Evolutionary conservation across 2,797 vertebrate genomes (phyloP).

Genomic region (Xiphorhynchus erythropygius): DNA sequence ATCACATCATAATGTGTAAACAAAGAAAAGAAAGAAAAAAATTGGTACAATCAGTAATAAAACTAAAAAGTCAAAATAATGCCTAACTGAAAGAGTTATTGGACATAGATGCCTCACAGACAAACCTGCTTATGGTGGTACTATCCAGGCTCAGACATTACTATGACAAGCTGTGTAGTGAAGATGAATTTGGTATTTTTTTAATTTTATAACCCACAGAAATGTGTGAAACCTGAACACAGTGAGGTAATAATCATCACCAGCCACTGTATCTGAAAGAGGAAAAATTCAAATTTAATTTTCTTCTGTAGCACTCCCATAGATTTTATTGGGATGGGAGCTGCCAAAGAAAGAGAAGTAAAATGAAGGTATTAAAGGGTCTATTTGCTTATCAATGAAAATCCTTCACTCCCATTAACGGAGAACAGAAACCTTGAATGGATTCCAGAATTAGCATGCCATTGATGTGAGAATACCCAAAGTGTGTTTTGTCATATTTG

Average conservation of each 20-base stretch:
- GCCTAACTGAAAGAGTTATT: not conserved
- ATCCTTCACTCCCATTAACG: slow-evolving; percentile 37
- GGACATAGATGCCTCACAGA: not conserved
- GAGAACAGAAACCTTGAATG: slow-evolving; percentile 54
- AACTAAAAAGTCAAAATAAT: not conserved
- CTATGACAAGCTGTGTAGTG: not conserved
- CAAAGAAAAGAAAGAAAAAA: not conserved
- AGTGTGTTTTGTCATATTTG: slow-evolving; percentile 46
- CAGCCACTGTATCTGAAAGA: slow-evolving; percentile 36
- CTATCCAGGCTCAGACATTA: not conserved
- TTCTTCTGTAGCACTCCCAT: not conserved
- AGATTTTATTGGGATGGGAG: slow-evolving; percentile 14
- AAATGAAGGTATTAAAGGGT: slow-evolving; percentile 23
- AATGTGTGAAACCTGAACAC: slow-evolving; percentile 37
- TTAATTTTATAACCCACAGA: slow-evolving; percentile 18
- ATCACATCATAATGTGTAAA: not conserved
- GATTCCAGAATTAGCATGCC: slow-evolving; percentile 55
- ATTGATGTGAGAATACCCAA: slow-evolving; percentile 12
- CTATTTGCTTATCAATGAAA: slow-evolving; percentile 46
- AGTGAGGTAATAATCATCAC: slow-evolving; percentile 47
- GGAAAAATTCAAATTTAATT: slow-evolving; percentile 59
- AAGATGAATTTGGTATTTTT: not conserved
- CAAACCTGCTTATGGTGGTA: not conserved
- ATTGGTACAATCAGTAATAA: not conserved
- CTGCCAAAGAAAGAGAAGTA: slow-evolving; percentile 49